phyloP scores from a whole-genome alignment of 2,888 invertebrate genomes.

The Drosophila fungiperda region DNA sequence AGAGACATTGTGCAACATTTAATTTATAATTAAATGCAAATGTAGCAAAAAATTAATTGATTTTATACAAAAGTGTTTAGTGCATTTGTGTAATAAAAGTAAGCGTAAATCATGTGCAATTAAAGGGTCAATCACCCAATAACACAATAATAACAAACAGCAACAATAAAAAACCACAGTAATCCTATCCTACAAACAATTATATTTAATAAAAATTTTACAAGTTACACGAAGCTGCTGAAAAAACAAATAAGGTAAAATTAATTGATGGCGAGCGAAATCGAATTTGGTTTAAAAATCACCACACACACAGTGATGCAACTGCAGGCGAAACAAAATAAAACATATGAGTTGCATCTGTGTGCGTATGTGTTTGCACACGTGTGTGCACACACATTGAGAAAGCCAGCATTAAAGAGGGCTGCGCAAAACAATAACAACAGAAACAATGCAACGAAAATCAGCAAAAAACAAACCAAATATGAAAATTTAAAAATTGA shows the following conservation, averaged over 20 bases:
- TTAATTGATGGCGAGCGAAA: slow-evolving; percentile 21
- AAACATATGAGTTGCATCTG: slow-evolving; percentile 5
- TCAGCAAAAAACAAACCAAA: slow-evolving; percentile 37
- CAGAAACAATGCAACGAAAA: slow-evolving; percentile 41
- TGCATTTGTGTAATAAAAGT: slow-evolving; percentile 42
- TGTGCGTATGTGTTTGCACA: slow-evolving; percentile 18
- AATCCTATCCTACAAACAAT: slow-evolving; percentile 8
- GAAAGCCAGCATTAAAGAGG: slow-evolving; percentile 51
- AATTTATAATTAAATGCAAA: slow-evolving; percentile 25
- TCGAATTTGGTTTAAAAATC: slow-evolving; percentile 40
- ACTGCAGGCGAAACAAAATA: slow-evolving; percentile 55
- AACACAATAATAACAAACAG: slow-evolving; percentile 24
- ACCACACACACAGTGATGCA: slow-evolving; percentile 51
- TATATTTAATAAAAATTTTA: slow-evolving; percentile 1
- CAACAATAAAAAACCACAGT: neutral
- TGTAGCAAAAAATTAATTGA: slow-evolving; percentile 30
- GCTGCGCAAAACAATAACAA: slow-evolving; percentile 59
- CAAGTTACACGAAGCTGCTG: slow-evolving; percentile 2
- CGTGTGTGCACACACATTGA: slow-evolving; percentile 35
- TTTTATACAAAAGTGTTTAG: slow-evolving; percentile 24
- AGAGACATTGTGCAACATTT: slow-evolving; percentile 2
- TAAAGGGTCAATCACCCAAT: slow-evolving; percentile 67
- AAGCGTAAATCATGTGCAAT: slow-evolving; percentile 62
- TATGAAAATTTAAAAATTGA: slow-evolving; percentile 19
- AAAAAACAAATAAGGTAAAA: slow-evolving; percentile 32